phyloP scores from a whole-genome alignment of 2,113 vertebrate genomes.

The Aspidoscelis tigris region DNA sequence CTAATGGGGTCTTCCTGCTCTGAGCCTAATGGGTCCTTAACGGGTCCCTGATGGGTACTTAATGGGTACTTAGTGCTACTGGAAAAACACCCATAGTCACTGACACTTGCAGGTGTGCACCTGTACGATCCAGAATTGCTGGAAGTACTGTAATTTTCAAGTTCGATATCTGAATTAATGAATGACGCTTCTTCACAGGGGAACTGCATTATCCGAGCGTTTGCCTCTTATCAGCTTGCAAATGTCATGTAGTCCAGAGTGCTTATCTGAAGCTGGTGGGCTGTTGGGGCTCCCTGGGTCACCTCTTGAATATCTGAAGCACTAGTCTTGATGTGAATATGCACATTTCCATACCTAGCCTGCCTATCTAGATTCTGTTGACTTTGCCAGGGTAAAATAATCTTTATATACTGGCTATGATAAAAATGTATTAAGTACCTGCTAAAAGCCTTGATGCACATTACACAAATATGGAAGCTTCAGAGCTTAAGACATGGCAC shows the following conservation, averaged over 20 bases:
- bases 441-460: background rate
- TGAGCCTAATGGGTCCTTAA: too few relatives aligned
- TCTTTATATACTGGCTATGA: slow-evolving; percentile 53
- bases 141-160: too few relatives aligned
- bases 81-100: too few relatives aligned
- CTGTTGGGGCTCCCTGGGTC: background rate
- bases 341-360: slow-evolving; percentile 15
- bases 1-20: too few relatives aligned
- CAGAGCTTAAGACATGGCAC: background rate
- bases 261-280: rapidly evolving
- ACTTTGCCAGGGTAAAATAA: slow-evolving; percentile 24
- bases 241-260: background rate
- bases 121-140: too few relatives aligned
- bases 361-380: slow-evolving; percentile 19
- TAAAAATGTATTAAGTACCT: slow-evolving; percentile 46
- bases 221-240: slow-evolving; percentile 42
- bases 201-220: background rate
- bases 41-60: too few relatives aligned
- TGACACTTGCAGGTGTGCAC: too few relatives aligned
- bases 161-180: background rate
- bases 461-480: background rate
- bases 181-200: background rate
- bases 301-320: background rate
- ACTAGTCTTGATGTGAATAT: background rate
- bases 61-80: too few relatives aligned